Evolutionary conservation across 2,113 vertebrate species (phyloP).

Genomic region (Prietella phreatophila): DNA sequence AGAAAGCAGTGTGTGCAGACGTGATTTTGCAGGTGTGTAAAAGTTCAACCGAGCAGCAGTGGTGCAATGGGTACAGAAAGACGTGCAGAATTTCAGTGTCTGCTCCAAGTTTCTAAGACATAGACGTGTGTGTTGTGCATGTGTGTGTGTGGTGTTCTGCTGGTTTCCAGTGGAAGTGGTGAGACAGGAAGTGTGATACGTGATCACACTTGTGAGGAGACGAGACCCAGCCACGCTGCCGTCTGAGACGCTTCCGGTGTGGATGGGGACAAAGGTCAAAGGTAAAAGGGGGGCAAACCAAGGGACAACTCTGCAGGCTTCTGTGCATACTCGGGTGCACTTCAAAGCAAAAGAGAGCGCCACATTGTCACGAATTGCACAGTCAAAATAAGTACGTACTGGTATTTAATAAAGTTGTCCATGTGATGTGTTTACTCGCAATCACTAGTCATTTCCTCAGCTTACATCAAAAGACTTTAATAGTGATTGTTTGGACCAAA

Average conservation of each 20-base stretch:
- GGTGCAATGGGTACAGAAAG: neutral
- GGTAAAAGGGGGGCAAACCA: slow-evolving; percentile 9
- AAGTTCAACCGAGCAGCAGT: slow-evolving; percentile 14
- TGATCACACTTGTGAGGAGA: slow-evolving; percentile 24
- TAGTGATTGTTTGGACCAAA: neutral
- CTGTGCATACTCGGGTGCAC: neutral
- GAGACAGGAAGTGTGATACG: slow-evolving; percentile 42
- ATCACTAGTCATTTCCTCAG: neutral
- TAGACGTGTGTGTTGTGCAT: slow-evolving; percentile 4
- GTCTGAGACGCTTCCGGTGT: slow-evolving; percentile 44
- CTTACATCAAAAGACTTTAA: neutral
- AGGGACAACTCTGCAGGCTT: neutral
- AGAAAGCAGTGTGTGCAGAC: neutral
- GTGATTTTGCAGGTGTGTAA: slow-evolving; percentile 20
- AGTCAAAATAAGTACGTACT: neutral
- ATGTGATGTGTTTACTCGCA: neutral
- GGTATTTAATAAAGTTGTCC: neutral
- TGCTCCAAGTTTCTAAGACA: slow-evolving; percentile 29
- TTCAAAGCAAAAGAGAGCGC: neutral
- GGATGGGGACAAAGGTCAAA: slow-evolving; percentile 15
- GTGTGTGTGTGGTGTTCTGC: neutral
- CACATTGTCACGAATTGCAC: neutral
- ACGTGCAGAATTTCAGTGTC: neutral
- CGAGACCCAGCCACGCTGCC: slow-evolving; percentile 19
- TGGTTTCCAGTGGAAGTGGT: slow-evolving; percentile 37